phyloP scores from a whole-genome alignment of 2,113 vertebrate genomes.

The Pangasianodon gigas region DNA sequence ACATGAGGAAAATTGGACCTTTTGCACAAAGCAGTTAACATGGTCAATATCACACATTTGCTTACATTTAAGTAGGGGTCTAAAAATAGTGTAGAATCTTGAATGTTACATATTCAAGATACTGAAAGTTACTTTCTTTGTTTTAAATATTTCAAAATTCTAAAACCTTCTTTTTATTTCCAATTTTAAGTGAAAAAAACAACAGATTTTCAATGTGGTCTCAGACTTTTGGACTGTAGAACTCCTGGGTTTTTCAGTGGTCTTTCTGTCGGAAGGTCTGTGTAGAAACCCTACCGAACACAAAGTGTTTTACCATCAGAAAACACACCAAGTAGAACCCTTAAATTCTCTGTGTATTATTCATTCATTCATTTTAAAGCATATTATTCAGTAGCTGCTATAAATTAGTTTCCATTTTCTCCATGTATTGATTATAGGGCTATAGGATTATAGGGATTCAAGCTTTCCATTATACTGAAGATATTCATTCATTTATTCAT shows the following conservation, averaged over 20 bases:
- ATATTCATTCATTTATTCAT: neutral
- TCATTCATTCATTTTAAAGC: neutral
- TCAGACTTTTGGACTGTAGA: neutral
- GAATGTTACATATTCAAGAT: too few relatives aligned
- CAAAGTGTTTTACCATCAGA: neutral
- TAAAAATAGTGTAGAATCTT: neutral
- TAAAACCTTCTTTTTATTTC: neutral
- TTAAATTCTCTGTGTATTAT: neutral
- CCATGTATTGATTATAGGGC: neutral
- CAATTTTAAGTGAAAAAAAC: neutral
- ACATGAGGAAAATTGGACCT: neutral
- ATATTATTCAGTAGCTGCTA: neutral
- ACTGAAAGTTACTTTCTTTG: neutral
- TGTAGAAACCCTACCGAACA: neutral
- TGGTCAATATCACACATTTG: neutral
- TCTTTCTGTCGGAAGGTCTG: neutral
- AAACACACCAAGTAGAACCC: neutral
- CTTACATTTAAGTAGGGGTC: neutral
- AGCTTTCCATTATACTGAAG: neutral
- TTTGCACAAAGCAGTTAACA: neutral
- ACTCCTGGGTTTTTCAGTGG: neutral
- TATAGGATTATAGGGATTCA: neutral
- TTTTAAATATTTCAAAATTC: neutral
- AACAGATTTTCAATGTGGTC: neutral
- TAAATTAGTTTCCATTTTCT: neutral